phyloP scores from a whole-genome alignment of 2,113 vertebrate species.

The Neofelis nebulosa region DNA sequence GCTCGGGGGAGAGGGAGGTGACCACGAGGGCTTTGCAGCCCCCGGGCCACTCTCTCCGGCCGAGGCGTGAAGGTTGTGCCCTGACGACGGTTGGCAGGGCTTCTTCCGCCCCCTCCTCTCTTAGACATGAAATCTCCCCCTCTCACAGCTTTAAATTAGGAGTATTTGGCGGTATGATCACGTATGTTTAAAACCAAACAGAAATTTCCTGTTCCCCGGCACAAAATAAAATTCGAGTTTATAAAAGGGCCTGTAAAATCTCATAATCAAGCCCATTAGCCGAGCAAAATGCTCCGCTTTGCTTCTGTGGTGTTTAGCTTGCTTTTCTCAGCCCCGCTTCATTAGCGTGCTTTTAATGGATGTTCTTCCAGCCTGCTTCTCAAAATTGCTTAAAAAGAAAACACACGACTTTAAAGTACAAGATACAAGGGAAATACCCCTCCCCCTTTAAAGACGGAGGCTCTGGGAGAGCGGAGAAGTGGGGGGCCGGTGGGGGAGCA shows the following conservation, averaged over 20 bases:
- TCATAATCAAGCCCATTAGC: conserved; percentile 66
- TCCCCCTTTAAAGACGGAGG: conserved; percentile 47
- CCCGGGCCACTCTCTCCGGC: neutral
- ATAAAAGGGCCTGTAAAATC: conserved; percentile 67
- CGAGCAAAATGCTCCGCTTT: conserved; percentile 53
- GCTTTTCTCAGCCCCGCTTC: conserved; percentile 56
- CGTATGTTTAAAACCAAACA: conserved; percentile 70
- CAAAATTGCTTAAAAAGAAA: conserved; percentile 68
- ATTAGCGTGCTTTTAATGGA: conserved; percentile 56
- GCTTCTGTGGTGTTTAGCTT: conserved; percentile 60
- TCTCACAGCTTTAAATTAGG: conserved; percentile 25
- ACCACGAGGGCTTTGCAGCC: rapidly evolving
- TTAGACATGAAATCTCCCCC: neutral
- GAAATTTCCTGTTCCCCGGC: conserved; percentile 61
- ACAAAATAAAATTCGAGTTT: conserved; percentile 68
- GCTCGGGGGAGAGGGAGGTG: rapidly evolving
- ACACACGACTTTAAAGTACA: conserved; percentile 59
- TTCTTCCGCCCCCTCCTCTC: neutral
- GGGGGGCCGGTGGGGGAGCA: conserved; percentile 56
- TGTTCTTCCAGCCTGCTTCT: conserved; percentile 63
- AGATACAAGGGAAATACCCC: conserved; percentile 47
- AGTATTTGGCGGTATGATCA: conserved; percentile 15
- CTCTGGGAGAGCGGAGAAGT: conserved; percentile 53
- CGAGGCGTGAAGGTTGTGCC: neutral
- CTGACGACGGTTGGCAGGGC: rapidly evolving